Evolutionary conservation across 2,888 invertebrate species (phyloP).

Genomic region (Pinctada fucata): DNA sequence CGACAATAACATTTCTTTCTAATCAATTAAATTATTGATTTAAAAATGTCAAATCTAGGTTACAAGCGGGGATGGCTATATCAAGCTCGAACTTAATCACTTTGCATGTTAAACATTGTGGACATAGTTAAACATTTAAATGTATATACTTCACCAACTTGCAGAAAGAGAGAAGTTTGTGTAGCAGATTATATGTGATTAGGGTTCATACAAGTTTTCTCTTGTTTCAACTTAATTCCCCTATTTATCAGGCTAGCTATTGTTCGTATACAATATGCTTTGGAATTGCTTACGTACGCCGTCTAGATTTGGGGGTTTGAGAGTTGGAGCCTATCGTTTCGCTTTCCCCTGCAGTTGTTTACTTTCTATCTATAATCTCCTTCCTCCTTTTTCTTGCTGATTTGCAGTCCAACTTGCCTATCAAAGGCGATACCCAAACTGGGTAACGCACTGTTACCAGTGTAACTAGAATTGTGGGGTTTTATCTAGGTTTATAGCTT

Average conservation of each 20-base stretch:
- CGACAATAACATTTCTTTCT: no score
- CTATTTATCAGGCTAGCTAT: background rate
- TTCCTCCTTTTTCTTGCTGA: background rate
- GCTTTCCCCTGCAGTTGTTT: background rate
- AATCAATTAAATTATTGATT: no score
- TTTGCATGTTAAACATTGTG: background rate
- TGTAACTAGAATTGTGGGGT: background rate
- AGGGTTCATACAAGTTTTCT: background rate
- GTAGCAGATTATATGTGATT: background rate
- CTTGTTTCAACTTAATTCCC: background rate
- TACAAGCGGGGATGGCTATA: background rate
- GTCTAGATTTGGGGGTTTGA: background rate
- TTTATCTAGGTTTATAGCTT: background rate
- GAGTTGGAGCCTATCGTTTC: background rate
- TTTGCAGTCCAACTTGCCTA: background rate
- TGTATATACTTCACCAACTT: background rate
- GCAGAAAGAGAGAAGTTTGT: background rate
- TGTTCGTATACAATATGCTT: background rate
- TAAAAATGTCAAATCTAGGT: no score
- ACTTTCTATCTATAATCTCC: background rate
- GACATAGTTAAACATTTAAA: slow-evolving; percentile 1
- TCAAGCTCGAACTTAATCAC: background rate
- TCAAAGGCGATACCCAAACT: background rate
- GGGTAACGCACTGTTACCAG: background rate
- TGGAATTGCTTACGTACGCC: background rate